A percentile compares a stretch with the other conserved stretches of the same genome.
Evolutionary conservation across 1,140 invertebrate genomes (phyloP).

Genomic region (Drosophila tropicalis): DNA sequence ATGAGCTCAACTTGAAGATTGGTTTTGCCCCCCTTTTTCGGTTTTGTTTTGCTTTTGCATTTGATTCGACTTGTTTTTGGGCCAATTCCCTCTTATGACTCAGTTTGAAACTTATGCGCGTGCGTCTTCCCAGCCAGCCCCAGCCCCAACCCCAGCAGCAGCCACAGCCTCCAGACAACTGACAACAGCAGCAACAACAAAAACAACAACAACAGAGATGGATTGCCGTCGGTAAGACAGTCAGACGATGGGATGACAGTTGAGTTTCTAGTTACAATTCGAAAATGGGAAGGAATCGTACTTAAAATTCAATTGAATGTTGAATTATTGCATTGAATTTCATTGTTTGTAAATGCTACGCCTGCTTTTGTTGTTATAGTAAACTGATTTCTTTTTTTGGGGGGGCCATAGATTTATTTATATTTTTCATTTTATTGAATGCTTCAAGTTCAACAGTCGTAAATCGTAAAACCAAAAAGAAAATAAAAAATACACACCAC

Average conservation of each 20-base stretch:
- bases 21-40: not conserved
- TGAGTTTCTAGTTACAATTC: constrained; percentile 46
- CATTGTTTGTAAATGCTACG: constrained; percentile 82
- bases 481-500: not conserved
- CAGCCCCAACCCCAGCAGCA: not conserved
- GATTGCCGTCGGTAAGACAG: constrained; percentile 67
- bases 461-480: constrained; percentile 53
- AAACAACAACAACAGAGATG: constrained; percentile 51
- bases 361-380: constrained; percentile 60
- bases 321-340: constrained; percentile 83
- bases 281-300: constrained; percentile 57
- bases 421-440: constrained; percentile 74
- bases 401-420: constrained; percentile 73
- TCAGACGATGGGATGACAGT: constrained; percentile 50
- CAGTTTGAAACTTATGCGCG: constrained; percentile 53
- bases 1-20: constrained; percentile 10
- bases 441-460: constrained; percentile 62
- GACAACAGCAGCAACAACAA: constrained; percentile 23
- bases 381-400: constrained; percentile 77
- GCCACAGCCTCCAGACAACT: constrained; percentile 33
- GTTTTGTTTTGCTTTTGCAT: not conserved
- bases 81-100: constrained; percentile 66
- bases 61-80: constrained; percentile 41
- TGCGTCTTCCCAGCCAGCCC: constrained; percentile 34
- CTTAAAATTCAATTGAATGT: constrained; percentile 83